Evolutionary conservation across 1,140 invertebrate genomes (phyloP), one percentile per base, ranked within the genome.

Genomic region (Drosophila eugracilis): DNA sequence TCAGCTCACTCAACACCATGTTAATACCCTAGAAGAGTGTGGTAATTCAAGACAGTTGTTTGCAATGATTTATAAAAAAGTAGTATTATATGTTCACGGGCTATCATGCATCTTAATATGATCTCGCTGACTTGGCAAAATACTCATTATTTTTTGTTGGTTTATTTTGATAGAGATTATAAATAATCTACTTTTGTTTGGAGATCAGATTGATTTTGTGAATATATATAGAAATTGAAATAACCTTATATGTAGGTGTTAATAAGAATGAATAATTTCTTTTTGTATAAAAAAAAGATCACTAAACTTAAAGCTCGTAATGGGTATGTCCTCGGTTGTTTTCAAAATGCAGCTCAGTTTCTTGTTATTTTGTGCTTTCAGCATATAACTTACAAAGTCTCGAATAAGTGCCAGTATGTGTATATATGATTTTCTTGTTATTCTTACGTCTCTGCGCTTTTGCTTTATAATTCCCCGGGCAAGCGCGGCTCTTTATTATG

Each of bases 361-460:
- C 24, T 59, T 30, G 54, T 17, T 45, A 21, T 80, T 49, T 65
- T 65, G 45, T 47, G 58, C 81, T 86, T 66, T 80, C 83, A 78
- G 69, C 81, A 75, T 86, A 86, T 86, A 63, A 62, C 83, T 81
- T 88, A 75, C 83, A 88, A 81, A 86, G 83, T 81, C 63, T 77
- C 39, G 44, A 47, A 47, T 32, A 67, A 52, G 63, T 67, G 30
- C 5, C 34, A 49, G 44, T 53, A 44, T 53, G 28, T 34, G 59
- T 63, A 26, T 30, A 42, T 67, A 52, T 42, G 30, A 69, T 34
- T 67, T 65, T 66, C 24, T 17, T 66, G 58, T 48, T 66, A 54
- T 75, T 85, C 81, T 77, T 84, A 63, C 52, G 55, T 63, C 60
- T 69, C 49, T 60, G 62, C 52, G 67, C 54, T 74, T 83, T 84